These are phyloP conservation scores for Hydrotaea cyrtoneurina DNA, from an alignment of 2,888 invertebrate genomes.

Conservation along the genomic window DNA sequence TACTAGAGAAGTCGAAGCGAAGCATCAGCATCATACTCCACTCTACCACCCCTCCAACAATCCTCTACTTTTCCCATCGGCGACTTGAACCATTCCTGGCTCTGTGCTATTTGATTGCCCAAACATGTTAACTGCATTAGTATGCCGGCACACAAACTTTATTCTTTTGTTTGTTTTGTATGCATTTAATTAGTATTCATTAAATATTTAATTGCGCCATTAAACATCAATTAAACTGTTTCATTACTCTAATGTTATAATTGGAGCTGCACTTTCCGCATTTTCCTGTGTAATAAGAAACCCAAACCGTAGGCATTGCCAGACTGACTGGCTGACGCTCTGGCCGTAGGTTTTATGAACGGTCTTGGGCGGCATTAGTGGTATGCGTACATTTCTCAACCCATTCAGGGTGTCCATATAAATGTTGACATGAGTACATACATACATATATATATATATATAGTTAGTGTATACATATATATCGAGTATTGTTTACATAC, in stretches of 20 bases:
- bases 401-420: constrained; percentile 5
- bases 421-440: constrained; percentile 4
- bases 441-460: neutral
- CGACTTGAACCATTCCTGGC: too few species aligned
- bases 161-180: constrained; percentile 32
- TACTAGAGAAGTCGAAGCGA: too few species aligned
- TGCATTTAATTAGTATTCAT: constrained; percentile 65
- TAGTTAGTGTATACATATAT: neutral
- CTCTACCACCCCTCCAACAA: too few species aligned
- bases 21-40: too few species aligned
- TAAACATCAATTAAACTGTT: constrained; percentile 59
- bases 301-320: neutral
- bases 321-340: neutral
- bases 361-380: neutral
- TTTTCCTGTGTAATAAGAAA: constrained; percentile 21
- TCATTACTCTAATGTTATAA: constrained; percentile 14
- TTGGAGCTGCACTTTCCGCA: neutral
- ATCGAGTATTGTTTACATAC: constrained; percentile 9
- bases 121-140: too few species aligned
- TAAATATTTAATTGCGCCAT: constrained; percentile 65
- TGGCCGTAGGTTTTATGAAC: neutral
- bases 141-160: too few species aligned
- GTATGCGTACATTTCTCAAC: neutral
- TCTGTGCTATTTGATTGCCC: too few species aligned
- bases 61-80: too few species aligned